A percentile compares a stretch with the other conserved stretches of the same genome.
Evolutionary conservation across 2,888 invertebrate species (phyloP).

Genomic region (Leptura quadrifasciata): DNA sequence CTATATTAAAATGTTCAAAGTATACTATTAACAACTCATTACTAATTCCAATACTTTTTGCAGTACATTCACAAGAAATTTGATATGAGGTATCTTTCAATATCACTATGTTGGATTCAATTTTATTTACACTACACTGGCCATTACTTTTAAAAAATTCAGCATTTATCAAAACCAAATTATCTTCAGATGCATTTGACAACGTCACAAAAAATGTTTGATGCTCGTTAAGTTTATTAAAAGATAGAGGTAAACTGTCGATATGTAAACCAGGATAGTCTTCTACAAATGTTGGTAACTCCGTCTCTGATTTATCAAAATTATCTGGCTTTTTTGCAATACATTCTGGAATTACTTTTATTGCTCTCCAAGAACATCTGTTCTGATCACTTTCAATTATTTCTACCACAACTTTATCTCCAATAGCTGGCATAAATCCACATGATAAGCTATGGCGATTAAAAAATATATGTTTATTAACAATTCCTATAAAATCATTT

Average conservation of each 20-base stretch:
- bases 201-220: conserved; percentile 74
- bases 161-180: conserved; percentile 74
- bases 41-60: conserved; percentile 78
- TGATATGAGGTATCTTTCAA: conserved; percentile 63
- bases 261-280: conserved; percentile 75
- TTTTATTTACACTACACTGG: conserved; percentile 58
- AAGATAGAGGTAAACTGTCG: conserved; percentile 73
- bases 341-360: conserved; percentile 72
- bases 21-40: conserved; percentile 79
- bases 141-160: conserved; percentile 75
- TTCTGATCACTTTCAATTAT: conserved; percentile 85
- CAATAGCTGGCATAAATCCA: conserved; percentile 76
- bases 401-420: conserved; percentile 81
- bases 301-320: conserved; percentile 38
- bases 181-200: conserved; percentile 71
- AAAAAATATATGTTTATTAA: conserved; percentile 79
- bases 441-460: conserved; percentile 75
- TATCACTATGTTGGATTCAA: conserved; percentile 71
- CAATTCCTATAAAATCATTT: conserved; percentile 74
- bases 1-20: conserved; percentile 79
- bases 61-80: conserved; percentile 74
- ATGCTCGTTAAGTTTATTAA: conserved; percentile 72
- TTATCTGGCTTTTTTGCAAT: conserved; percentile 46
- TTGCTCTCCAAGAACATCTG: conserved; percentile 77
- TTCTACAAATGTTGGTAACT: conserved; percentile 64